phyloP scores from a whole-genome alignment of 2,888 invertebrate species.

The Ypsolopha sequella region DNA sequence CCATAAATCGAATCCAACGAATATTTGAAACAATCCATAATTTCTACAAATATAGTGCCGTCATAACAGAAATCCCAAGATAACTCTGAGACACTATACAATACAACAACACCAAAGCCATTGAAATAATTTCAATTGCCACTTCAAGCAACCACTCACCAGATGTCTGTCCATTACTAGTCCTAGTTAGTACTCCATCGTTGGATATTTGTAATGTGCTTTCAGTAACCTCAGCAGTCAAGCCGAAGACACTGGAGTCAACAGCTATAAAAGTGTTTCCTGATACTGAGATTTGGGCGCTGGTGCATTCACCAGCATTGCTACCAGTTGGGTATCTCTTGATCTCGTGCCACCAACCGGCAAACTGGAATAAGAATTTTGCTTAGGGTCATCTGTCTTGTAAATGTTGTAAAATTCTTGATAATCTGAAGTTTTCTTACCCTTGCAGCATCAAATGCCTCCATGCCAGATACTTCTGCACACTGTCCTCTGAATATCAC shows the following conservation, averaged over 20 bases:
- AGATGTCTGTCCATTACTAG: slow-evolving; percentile 17
- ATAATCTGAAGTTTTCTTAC: slow-evolving; percentile 18
- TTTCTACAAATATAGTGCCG: no score
- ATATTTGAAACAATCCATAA: no score
- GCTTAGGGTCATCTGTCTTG: no score
- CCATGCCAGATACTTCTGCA: slow-evolving; percentile 24
- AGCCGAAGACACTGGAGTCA: slow-evolving; percentile 30
- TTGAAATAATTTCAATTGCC: no score
- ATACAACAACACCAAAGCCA: no score
- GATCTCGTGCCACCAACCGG: slow-evolving; percentile 55
- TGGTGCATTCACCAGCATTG: slow-evolving; percentile 33
- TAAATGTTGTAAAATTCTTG: no score
- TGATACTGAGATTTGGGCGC: slow-evolving; percentile 25
- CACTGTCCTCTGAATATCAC: slow-evolving; percentile 46
- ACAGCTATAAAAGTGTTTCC: slow-evolving; percentile 25
- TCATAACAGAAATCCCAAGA: no score
- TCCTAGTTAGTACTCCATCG: slow-evolving; percentile 33
- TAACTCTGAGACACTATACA: no score
- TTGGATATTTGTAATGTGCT: slow-evolving; percentile 23
- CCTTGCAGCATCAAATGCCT: slow-evolving; percentile 28
- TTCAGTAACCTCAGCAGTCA: slow-evolving; percentile 19
- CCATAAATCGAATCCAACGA: no score
- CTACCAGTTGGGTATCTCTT: slow-evolving; percentile 35
- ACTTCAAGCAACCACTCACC: slow-evolving; percentile 11
- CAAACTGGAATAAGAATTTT: slow-evolving; percentile 23